A percentile compares a stretch with the other conserved stretches of the same genome.
Evolutionary conservation across 2,113 vertebrate genomes (phyloP).

Genomic region (Struthidea cinerea): DNA sequence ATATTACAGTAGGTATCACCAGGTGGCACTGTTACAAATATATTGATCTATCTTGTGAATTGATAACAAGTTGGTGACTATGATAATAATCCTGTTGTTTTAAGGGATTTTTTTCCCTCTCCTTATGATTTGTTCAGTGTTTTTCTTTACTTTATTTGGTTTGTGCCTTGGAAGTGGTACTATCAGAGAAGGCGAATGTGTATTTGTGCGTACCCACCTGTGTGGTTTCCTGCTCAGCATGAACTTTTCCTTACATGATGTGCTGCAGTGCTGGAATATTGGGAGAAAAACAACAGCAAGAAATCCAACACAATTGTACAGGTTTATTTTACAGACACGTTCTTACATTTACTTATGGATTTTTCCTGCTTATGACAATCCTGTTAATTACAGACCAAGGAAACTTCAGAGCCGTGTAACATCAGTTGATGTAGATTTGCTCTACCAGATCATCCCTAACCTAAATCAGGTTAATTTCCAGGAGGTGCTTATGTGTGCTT

Average conservation of each 20-base stretch:
- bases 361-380: background rate
- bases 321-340: background rate
- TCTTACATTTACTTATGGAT: background rate
- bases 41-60: background rate
- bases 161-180: background rate
- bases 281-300: background rate
- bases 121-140: background rate
- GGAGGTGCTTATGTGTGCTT: background rate
- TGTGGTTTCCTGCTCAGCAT: background rate
- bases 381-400: background rate
- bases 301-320: background rate
- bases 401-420: background rate
- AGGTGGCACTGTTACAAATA: constrained; percentile 9
- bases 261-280: background rate
- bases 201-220: background rate
- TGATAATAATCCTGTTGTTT: background rate
- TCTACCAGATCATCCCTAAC: background rate
- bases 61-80: background rate
- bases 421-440: background rate
- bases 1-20: background rate
- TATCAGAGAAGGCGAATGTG: background rate
- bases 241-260: background rate
- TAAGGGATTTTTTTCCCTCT: accelerated
- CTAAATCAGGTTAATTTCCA: constrained; percentile 40
- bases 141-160: background rate